Evolutionary conservation across 2,888 invertebrate species (phyloP).

Genomic region (Chrysina gloriosa): DNA sequence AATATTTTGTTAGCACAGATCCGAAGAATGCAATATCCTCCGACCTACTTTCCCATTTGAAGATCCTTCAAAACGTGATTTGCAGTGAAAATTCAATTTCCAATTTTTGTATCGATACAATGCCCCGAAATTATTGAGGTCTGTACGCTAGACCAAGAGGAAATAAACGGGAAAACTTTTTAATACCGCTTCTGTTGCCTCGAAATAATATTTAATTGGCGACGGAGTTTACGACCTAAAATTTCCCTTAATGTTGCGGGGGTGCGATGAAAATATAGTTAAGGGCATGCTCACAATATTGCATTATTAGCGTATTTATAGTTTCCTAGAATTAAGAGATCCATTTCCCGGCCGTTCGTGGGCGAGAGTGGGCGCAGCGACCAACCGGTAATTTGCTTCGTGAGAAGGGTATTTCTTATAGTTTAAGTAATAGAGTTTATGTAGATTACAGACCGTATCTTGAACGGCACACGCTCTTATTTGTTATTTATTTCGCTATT

Average conservation of each 20-base stretch:
- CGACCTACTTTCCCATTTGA: too few species aligned
- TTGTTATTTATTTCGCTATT: conserved; percentile 25
- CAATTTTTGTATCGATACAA: too few species aligned
- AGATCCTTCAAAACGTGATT: too few species aligned
- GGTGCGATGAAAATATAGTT: too few species aligned
- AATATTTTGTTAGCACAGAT: too few species aligned
- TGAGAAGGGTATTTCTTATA: conserved; percentile 16
- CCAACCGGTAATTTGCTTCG: conserved; percentile 8
- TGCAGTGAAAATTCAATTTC: too few species aligned
- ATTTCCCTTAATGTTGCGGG: too few species aligned
- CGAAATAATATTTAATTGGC: not conserved
- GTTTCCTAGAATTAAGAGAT: conserved; percentile 2
- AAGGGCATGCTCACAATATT: not conserved
- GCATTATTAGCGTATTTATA: not conserved
- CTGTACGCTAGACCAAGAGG: not conserved
- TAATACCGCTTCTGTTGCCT: too few species aligned
- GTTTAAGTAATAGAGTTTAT: conserved; percentile 11
- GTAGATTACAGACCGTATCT: conserved; percentile 24
- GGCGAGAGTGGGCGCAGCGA: not conserved
- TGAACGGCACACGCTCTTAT: conserved; percentile 13
- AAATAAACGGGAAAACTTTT: not conserved
- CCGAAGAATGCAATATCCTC: too few species aligned
- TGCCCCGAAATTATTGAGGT: not conserved
- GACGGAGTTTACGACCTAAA: too few species aligned
- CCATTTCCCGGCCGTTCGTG: not conserved